Base-by-base conservation (phyloP, 2,888 invertebrate species). In the Andrena bucephala region DNA sequence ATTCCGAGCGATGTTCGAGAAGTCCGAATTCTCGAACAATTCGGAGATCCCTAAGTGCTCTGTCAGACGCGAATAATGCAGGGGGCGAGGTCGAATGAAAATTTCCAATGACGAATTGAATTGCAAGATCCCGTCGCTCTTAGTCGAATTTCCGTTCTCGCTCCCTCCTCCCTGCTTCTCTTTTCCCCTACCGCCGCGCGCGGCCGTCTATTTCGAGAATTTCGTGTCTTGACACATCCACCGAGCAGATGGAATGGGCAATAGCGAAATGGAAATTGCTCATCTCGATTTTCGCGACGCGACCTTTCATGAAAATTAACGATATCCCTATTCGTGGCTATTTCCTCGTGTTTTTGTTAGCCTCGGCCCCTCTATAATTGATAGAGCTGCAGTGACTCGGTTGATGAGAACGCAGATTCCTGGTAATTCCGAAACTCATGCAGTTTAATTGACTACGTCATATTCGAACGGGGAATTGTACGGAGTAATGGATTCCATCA, bases 191-290 rank as follows among this genome's bases (percentile, higher is more conserved):
- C n/a, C 60, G 13, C n/a, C 24, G 16, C 50, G 68, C 52, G 62
- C 59, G 54, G 54, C 27, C 48, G 74, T 82, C 76, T 80, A 85
- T 77, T 77, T 85, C 24, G 77, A 80, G 73, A 78, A 77, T 80
- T 74, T 74, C 70, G 50, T 27, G 62, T 76, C 81, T 77, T 73
- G 74, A 85, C 83, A 79, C 52, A 29, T 57, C 63, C 48, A 59
- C 29, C 48, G 42, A 71, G 66, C 48, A 59, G 57, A 50, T 33
- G 69, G 78, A 71, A 73, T 20, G 81, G 36, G 78, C 54, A 73
- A 71, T 36, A 80, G 63, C 71, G 67, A 75, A 59, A 75, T 75
- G 75, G 75, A 60, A 60, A 65, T 63, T 69, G 69, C 73, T 78
- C 81, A 68, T 74, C 73, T 52, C 66, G 79, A 82, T 79, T 79